Percentiles rank a stretch among this genome's conserved stretches.
Conservation (phyloP, 2,888 invertebrate species). For the Epinotia bilunana region DNA sequence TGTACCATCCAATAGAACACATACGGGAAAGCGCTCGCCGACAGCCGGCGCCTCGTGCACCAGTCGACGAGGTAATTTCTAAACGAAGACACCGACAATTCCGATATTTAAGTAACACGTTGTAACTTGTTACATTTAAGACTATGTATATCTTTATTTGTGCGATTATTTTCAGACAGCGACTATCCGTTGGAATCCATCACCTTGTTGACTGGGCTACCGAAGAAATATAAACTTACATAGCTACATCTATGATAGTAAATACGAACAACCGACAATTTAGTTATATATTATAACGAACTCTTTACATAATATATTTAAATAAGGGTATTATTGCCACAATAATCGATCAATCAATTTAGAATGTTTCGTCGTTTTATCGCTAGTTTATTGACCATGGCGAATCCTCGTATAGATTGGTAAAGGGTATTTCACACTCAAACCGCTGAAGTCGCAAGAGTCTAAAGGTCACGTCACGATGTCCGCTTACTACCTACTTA, state of each 20-base stretch:
- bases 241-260: conserved; percentile 11
- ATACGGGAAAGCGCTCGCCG: background rate
- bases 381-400: background rate
- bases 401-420: background rate
- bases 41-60: background rate
- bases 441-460: background rate
- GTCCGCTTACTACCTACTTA: too few relatives aligned
- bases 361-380: background rate
- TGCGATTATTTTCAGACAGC: conserved; percentile 4
- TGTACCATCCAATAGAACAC: background rate
- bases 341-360: background rate
- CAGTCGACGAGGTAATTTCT: conserved; percentile 16
- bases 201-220: background rate
- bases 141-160: background rate
- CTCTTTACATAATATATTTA: conserved; percentile 17
- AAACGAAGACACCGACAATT: background rate
- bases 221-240: conserved; percentile 18
- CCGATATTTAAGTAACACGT: background rate
- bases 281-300: conserved; percentile 20
- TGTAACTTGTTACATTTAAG: background rate
- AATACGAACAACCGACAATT: conserved; percentile 28
- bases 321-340: background rate
- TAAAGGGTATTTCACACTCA: background rate
- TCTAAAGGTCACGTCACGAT: too few relatives aligned
- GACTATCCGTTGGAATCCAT: too few relatives aligned